phyloP scores from a whole-genome alignment of 2,797 vertebrate genomes.

The Astyanax mexicanus region DNA sequence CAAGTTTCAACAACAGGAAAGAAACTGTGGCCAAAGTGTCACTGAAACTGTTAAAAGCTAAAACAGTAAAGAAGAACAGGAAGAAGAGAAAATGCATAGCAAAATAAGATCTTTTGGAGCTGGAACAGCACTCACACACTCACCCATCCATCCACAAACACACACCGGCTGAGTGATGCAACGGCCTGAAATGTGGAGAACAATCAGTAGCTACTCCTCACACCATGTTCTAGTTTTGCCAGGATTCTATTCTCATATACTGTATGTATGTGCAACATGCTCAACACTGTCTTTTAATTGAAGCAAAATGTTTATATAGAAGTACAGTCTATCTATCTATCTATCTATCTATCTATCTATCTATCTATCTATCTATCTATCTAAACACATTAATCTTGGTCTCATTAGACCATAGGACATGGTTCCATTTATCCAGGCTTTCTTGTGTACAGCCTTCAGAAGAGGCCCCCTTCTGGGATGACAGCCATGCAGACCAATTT shows the following conservation, averaged over 20 bases:
- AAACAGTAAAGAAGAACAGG: background rate
- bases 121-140: background rate
- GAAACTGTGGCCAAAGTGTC: background rate
- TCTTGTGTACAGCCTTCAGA: no score
- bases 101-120: slow-evolving; percentile 18
- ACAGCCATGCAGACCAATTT: no score
- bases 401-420: no score
- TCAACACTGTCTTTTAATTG: background rate
- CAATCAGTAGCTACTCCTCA: slow-evolving; percentile 8
- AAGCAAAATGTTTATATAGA: background rate
- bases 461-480: no score
- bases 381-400: no score
- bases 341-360: no score
- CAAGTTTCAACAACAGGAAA: background rate
- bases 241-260: background rate
- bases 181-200: slow-evolving; percentile 52
- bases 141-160: background rate
- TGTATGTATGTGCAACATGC: background rate
- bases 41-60: background rate
- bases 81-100: slow-evolving; percentile 14
- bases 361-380: no score
- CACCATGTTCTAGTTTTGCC: background rate
- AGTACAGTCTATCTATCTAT: no score
- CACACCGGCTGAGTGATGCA: slow-evolving; percentile 49
- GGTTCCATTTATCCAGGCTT: no score